Base-by-base conservation (phyloP, 2,888 invertebrate species). In the Leucophora obtusa region DNA sequence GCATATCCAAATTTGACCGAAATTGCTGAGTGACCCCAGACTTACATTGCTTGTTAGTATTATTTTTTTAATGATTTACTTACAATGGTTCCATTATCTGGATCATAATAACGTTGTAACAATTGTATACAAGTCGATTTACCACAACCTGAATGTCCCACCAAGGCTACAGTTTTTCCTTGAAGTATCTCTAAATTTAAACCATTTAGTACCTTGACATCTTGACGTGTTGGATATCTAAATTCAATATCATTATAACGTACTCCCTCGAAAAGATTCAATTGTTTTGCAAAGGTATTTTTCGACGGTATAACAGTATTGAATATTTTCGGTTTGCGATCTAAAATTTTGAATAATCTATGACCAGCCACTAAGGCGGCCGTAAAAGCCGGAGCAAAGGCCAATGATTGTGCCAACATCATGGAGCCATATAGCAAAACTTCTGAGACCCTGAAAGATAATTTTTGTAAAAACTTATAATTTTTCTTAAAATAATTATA, bases 101-200 rank as follows among this genome's bases (percentile, higher is more conserved):
- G 94, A 87, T 96, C 96, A 86, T 97, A 97, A 66, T 95, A 92
- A 66, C 96, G 90, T 88, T 96, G 95, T 84, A 97, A 89, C 43
- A 97, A 90, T 85, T 96, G 96, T 82, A 96, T 93, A 62, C 95
- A 94, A 0, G 96, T 96, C 0, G 95, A 95, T 89, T 96, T 96
- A 53, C 96, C 96, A 87, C 95, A 95, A 21, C 96, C 96, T 82
- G 93, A 94, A 76, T 94, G 94, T 0, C 93, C 94, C 3, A 95
- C 95, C 24, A 95, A 87, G 0, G 95, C 96, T 1, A 96, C 92
- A 14, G 94, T 94, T 87, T 93, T 92, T 0, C 96, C 95, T 8
- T 92, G 91, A 17, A 93, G 91, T 3, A 96, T 93, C 71, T 92
- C 91, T 65, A 96, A 90, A 71, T 93, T 92, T 10, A 96, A 88